These are phyloP conservation scores for Rhynchotus rufescens DNA, from an alignment of 2,797 vertebrate species.

Conservation along the genomic window DNA sequence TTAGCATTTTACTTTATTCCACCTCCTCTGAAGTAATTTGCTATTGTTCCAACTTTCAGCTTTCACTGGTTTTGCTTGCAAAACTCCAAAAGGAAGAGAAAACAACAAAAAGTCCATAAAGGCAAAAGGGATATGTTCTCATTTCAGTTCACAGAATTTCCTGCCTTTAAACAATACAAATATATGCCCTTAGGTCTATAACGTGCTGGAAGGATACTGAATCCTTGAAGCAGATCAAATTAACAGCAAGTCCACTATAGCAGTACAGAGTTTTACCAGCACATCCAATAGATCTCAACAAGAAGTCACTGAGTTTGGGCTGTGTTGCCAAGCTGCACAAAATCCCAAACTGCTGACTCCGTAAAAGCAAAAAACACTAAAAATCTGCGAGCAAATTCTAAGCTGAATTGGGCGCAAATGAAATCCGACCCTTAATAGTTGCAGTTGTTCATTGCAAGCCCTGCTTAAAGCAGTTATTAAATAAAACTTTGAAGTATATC, in stretches of 20 bases:
- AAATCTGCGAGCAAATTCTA: background rate
- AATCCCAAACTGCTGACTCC: background rate
- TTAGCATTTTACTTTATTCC: conserved; percentile 33
- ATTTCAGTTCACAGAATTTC: conserved; percentile 66
- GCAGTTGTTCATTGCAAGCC: background rate
- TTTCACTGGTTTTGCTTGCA: conserved; percentile 63
- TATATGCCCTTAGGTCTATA: conserved; percentile 53
- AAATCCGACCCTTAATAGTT: background rate
- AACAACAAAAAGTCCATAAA: conserved; percentile 59
- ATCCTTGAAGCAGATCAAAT: conserved; percentile 59
- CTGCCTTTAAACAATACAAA: conserved; percentile 69
- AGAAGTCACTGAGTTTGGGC: conserved; percentile 42
- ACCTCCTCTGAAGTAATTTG: conserved; percentile 66
- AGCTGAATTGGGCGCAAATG: background rate
- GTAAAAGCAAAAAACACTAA: background rate
- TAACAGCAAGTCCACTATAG: conserved; percentile 38
- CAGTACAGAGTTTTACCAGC: conserved; percentile 7
- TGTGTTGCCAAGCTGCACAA: background rate
- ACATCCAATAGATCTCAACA: conserved; percentile 21
- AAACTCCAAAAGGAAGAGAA: conserved; percentile 70
- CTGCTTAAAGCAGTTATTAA: background rate
- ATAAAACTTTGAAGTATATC: background rate
- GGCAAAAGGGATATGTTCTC: conserved; percentile 62
- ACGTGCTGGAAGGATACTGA: background rate
- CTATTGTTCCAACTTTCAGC: conserved; percentile 59